These are phyloP conservation scores for Ennomos erosarius DNA, from an alignment of 2,888 invertebrate species.

Conservation along the genomic window DNA sequence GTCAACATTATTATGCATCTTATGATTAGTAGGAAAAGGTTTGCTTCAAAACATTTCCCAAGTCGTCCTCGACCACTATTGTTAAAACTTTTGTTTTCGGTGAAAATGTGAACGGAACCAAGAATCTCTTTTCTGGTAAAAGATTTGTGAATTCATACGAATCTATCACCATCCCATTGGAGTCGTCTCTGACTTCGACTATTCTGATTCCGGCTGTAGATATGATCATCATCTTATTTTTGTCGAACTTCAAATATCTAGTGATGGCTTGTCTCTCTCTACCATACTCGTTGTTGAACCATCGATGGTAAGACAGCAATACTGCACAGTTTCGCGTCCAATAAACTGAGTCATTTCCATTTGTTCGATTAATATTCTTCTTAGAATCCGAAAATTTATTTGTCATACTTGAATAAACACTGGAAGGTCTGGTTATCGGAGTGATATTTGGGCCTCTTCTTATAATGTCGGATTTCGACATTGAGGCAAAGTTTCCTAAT, in stretches of 20 bases:
- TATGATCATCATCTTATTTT: constrained; percentile 85
- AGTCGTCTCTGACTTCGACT: constrained; percentile 87
- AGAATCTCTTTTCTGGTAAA: constrained; percentile 84
- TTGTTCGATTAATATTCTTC: constrained; percentile 70
- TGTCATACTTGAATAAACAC: constrained; percentile 78
- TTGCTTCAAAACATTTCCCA: constrained; percentile 88
- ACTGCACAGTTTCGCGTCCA: constrained; percentile 88
- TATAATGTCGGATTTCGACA: constrained; percentile 76
- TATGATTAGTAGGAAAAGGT: constrained; percentile 80
- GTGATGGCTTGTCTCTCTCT: constrained; percentile 83
- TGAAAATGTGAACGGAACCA: constrained; percentile 82
- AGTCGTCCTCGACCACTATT: constrained; percentile 88
- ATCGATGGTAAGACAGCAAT: constrained; percentile 88
- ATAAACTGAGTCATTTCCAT: constrained; percentile 84
- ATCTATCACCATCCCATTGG: constrained; percentile 86
- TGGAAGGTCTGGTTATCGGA: constrained; percentile 81
- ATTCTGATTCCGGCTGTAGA: constrained; percentile 87
- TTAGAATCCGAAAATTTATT: constrained; percentile 77
- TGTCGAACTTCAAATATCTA: constrained; percentile 81
- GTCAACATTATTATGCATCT: constrained; percentile 63
- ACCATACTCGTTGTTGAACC: constrained; percentile 82
- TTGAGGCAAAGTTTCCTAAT: constrained; percentile 80
- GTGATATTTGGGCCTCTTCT: constrained; percentile 81
- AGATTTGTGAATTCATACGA: constrained; percentile 87
- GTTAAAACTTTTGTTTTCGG: constrained; percentile 79